phyloP scores from a whole-genome alignment of 2,797 vertebrate species.

The Coregonus suidteri region DNA sequence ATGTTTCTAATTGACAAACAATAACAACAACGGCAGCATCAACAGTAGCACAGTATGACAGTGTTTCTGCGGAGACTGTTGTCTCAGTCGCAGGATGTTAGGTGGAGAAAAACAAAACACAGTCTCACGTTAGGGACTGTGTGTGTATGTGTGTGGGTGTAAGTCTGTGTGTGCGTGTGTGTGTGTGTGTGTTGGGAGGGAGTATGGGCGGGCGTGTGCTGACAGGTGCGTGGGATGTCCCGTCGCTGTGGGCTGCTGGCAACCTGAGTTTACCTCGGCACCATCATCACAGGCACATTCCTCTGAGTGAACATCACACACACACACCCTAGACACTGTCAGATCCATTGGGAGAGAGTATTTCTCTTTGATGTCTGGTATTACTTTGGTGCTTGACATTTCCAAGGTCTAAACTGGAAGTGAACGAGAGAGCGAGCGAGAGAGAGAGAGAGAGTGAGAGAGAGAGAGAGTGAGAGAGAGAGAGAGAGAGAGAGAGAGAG shows the following conservation, averaged over 20 bases:
- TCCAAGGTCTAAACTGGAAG: slow-evolving; percentile 15
- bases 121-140: slow-evolving; percentile 40
- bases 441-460: slow-evolving; percentile 24
- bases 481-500: no score
- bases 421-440: no score
- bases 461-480: not conserved
- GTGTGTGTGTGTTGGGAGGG: slow-evolving; percentile 34
- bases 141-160: slow-evolving; percentile 10
- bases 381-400: slow-evolving; percentile 46
- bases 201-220: slow-evolving; percentile 61
- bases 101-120: no score
- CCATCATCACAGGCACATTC: slow-evolving; percentile 62
- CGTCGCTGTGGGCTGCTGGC: slow-evolving; percentile 61
- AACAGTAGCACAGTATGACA: slow-evolving; percentile 34
- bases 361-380: slow-evolving; percentile 53
- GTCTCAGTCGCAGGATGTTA: slow-evolving; percentile 66
- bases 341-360: slow-evolving; percentile 5
- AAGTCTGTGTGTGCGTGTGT: not conserved
- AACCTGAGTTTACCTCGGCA: slow-evolving; percentile 63
- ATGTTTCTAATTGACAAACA: slow-evolving; percentile 36
- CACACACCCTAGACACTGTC: not conserved
- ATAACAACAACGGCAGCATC: slow-evolving; percentile 35
- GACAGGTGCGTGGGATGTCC: slow-evolving; percentile 66
- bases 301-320: slow-evolving; percentile 45
- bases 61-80: slow-evolving; percentile 36